These are phyloP conservation scores for Sphaerophoria rueppellii DNA, from an alignment of 2,888 invertebrate genomes.

Conservation along the genomic window DNA sequence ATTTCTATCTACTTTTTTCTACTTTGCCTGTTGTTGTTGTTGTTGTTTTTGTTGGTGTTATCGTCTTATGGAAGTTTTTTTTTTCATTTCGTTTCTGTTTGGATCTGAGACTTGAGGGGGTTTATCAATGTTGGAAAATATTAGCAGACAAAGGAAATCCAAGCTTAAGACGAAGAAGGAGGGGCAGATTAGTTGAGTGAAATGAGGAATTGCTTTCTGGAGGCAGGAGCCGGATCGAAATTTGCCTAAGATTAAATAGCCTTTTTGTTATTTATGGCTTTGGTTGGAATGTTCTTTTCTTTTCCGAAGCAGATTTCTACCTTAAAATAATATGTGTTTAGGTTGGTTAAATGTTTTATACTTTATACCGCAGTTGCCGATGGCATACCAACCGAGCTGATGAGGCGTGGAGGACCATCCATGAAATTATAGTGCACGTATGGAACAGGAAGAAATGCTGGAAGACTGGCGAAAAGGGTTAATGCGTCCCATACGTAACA, in stretches of 20 bases:
- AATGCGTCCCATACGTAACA: too few species aligned
- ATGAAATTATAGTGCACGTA: too few species aligned
- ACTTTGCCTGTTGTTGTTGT: too few species aligned
- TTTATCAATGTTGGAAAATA: conserved; percentile 61
- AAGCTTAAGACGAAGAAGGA: conserved; percentile 21
- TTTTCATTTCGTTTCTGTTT: background rate
- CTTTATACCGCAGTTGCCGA: too few species aligned
- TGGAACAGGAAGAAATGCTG: too few species aligned
- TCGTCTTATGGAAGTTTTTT: conserved; percentile 26
- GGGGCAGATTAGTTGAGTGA: conserved; percentile 62
- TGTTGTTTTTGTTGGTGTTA: conserved; percentile 44
- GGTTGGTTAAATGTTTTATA: conserved; percentile 12
- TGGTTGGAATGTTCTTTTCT: background rate
- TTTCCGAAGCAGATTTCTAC: background rate
- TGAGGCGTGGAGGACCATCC: too few species aligned
- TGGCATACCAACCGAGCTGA: too few species aligned
- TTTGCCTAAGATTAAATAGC: conserved; percentile 68
- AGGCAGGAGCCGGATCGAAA: conserved; percentile 60
- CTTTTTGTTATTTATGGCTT: conserved; percentile 53
- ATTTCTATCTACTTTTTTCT: conserved; percentile 68
- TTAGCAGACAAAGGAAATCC: conserved; percentile 26
- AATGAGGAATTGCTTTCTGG: conserved; percentile 65
- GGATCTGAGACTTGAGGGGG: conserved; percentile 39
- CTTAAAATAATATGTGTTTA: background rate
- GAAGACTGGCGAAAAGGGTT: too few species aligned